Conservation (phyloP, 1,140 invertebrate species). For the Melitaea cinxia region DNA sequence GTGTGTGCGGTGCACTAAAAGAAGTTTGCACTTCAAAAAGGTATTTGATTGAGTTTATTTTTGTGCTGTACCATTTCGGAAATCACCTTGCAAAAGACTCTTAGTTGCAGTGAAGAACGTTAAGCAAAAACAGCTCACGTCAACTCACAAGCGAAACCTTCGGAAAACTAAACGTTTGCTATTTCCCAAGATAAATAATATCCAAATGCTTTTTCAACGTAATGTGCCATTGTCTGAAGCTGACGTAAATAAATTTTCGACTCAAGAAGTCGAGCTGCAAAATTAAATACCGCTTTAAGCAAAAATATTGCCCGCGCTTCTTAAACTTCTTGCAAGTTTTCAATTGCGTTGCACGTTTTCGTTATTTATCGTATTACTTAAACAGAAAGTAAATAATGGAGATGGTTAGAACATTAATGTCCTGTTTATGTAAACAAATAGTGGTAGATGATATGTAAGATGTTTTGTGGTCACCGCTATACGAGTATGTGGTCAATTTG, state of each 20-base stretch:
- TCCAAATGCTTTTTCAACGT: slow-evolving; percentile 12
- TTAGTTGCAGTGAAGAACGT: not conserved
- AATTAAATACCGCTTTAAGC: slow-evolving; percentile 19
- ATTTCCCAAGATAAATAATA: slow-evolving; percentile 19
- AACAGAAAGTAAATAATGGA: not conserved
- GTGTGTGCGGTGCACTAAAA: too few relatives aligned
- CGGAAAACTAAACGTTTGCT: not conserved
- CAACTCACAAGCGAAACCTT: not conserved
- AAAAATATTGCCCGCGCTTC: slow-evolving; percentile 15
- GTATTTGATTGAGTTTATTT: too few relatives aligned
- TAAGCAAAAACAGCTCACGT: not conserved
- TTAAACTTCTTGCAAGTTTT: slow-evolving; percentile 27
- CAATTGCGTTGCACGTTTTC: slow-evolving; percentile 6
- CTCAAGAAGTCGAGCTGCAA: slow-evolving; percentile 17
- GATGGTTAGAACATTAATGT: not conserved
- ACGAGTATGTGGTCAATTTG: not conserved
- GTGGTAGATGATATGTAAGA: not conserved
- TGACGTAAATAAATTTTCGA: slow-evolving; percentile 23
- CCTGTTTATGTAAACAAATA: not conserved
- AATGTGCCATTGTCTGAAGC: slow-evolving; percentile 13
- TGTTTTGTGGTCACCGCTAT: slow-evolving; percentile 4
- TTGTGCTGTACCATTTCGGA: too few relatives aligned
- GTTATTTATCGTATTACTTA: slow-evolving; percentile 9
- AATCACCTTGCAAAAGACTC: not conserved
- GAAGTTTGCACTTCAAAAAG: too few relatives aligned